Evolutionary conservation across 2,113 vertebrate species (phyloP).

Genomic region (Spilogale gracilis): DNA sequence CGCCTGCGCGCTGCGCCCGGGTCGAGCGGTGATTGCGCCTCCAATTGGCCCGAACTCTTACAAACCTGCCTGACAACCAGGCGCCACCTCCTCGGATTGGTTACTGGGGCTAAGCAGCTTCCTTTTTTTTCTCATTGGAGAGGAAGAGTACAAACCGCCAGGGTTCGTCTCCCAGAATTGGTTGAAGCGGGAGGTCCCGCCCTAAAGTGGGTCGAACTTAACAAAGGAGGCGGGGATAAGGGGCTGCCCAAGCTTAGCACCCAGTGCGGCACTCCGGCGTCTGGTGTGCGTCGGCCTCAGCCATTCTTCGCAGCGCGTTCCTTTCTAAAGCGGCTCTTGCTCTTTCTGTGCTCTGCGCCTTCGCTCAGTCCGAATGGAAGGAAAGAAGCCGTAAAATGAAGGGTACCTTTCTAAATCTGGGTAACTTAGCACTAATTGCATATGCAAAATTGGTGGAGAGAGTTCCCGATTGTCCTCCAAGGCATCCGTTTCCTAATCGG

Average conservation of each 20-base stretch:
- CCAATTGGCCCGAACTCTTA: conserved; percentile 72
- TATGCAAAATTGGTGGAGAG: background rate
- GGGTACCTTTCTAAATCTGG: conserved; percentile 17
- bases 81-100: conserved; percentile 77
- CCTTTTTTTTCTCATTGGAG: conserved; percentile 86
- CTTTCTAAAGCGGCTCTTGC: background rate
- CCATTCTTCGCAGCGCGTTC: background rate
- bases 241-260: conserved; percentile 43
- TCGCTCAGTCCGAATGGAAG: background rate
- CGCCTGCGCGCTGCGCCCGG: conserved; percentile 81
- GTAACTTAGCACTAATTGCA: conserved; percentile 22
- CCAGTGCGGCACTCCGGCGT: background rate
- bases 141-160: conserved; percentile 83
- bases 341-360: background rate
- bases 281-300: background rate
- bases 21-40: conserved; percentile 70
- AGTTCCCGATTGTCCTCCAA: conserved; percentile 30
- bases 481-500: background rate
- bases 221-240: conserved; percentile 59
- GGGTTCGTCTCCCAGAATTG: conserved; percentile 73
- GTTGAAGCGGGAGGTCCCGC: conserved; percentile 73
- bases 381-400: conserved; percentile 32
- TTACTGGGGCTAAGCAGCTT: conserved; percentile 60
- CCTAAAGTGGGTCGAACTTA: conserved; percentile 73
- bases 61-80: conserved; percentile 80